Evolutionary conservation across 2,113 vertebrate genomes (phyloP).

Genomic region (Vimba vimba): DNA sequence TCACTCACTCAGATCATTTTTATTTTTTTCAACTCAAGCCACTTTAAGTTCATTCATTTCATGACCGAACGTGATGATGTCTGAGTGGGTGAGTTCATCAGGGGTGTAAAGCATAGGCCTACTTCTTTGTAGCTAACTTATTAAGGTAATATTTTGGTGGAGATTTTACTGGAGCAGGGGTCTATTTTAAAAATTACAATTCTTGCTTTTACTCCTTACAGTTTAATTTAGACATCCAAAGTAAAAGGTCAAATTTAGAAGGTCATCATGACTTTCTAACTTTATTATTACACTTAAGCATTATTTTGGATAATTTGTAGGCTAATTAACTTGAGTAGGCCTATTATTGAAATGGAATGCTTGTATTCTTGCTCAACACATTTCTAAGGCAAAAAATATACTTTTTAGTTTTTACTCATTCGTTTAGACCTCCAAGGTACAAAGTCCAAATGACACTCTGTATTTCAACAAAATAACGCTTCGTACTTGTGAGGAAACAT

Average conservation of each 20-base stretch:
- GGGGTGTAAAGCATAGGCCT: not conserved
- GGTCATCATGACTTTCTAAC: not conserved
- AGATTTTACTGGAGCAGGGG: not conserved
- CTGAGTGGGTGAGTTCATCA: constrained; percentile 20
- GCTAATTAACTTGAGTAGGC: not conserved
- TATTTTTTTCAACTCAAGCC: not conserved
- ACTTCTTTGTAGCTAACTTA: too few relatives aligned
- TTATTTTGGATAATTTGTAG: not conserved
- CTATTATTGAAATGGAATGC: not conserved
- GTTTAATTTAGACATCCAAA: not conserved
- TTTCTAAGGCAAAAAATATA: not conserved
- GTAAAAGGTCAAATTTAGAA: not conserved
- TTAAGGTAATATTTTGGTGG: not conserved
- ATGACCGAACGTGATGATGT: not conserved
- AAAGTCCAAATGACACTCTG: not conserved
- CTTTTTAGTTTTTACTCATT: not conserved
- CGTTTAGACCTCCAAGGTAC: not conserved
- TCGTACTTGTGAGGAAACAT: not conserved
- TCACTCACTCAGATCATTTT: constrained; percentile 13
- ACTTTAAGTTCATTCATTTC: not conserved
- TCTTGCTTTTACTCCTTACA: not conserved
- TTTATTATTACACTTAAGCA: not conserved
- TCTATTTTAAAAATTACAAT: not conserved
- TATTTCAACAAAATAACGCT: not conserved
- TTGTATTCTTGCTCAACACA: not conserved